Evolutionary conservation across 2,888 invertebrate species (phyloP).

Genomic region (Danaus chrysippus): DNA sequence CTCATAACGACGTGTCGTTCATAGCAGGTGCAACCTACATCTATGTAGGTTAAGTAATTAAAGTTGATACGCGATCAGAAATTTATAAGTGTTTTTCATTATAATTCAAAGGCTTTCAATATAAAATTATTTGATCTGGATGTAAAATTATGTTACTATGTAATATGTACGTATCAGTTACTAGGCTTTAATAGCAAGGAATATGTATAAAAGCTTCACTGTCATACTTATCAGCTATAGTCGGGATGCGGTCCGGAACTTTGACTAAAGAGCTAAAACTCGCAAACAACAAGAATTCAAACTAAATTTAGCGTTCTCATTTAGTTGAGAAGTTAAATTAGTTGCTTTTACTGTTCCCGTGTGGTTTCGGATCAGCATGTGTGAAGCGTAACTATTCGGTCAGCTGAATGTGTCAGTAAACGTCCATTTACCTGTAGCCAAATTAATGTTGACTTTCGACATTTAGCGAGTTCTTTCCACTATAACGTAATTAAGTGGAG

Average conservation of each 20-base stretch:
- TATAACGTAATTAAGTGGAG: neutral
- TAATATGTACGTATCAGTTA: too few species aligned
- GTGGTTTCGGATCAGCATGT: slow-evolving; percentile 22
- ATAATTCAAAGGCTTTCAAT: too few species aligned
- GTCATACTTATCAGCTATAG: slow-evolving; percentile 3
- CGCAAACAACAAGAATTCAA: slow-evolving; percentile 25
- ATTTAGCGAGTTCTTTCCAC: neutral
- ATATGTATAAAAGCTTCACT: neutral
- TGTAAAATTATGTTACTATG: too few species aligned
- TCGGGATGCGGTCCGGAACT: slow-evolving; percentile 24
- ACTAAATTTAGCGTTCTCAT: slow-evolving; percentile 27
- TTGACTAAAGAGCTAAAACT: slow-evolving; percentile 20
- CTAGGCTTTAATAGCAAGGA: neutral
- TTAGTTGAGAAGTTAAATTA: slow-evolving; percentile 33
- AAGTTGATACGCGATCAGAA: neutral
- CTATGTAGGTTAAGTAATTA: neutral
- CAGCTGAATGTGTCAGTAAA: slow-evolving; percentile 18
- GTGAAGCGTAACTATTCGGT: slow-evolving; percentile 16
- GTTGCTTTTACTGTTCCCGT: slow-evolving; percentile 20
- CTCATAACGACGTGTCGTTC: neutral
- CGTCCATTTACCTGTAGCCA: neutral
- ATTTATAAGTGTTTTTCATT: too few species aligned
- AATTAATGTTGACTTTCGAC: neutral
- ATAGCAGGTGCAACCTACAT: neutral
- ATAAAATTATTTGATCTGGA: too few species aligned